A percentile compares a stretch with the other conserved stretches of the same genome.
Evolutionary conservation across 2,888 invertebrate species (phyloP).

Genomic region (Norana najaformis): DNA sequence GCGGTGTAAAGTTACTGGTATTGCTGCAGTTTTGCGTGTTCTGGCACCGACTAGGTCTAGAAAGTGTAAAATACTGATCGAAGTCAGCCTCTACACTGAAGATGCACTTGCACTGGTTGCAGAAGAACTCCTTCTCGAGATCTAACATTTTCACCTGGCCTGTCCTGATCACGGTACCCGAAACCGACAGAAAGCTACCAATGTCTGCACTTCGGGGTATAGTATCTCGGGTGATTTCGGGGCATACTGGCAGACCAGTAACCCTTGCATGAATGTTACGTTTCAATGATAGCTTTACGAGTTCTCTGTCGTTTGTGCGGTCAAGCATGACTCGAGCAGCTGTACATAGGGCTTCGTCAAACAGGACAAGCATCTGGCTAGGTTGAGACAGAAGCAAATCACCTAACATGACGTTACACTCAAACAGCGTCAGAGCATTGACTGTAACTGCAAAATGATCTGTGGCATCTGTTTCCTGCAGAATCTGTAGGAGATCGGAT

Average conservation of each 20-base stretch:
- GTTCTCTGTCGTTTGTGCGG: background rate
- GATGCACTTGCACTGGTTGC: conserved; percentile 76
- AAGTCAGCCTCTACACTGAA: conserved; percentile 73
- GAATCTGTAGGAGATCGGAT: conserved; percentile 69
- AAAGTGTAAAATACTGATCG: conserved; percentile 70
- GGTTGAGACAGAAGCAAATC: conserved; percentile 73
- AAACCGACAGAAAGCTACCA: conserved; percentile 75
- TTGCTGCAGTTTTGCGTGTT: conserved; percentile 65
- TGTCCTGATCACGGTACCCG: conserved; percentile 74
- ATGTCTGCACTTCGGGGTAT: conserved; percentile 76
- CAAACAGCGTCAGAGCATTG: conserved; percentile 65
- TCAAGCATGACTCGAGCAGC: conserved; percentile 47
- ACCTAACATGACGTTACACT: conserved; percentile 69
- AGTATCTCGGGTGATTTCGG: conserved; percentile 68
- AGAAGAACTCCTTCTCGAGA: conserved; percentile 74
- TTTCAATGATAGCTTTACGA: conserved; percentile 65
- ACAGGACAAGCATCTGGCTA: conserved; percentile 69
- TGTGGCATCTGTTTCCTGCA: conserved; percentile 68
- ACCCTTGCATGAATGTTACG: conserved; percentile 73
- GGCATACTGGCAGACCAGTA: conserved; percentile 71
- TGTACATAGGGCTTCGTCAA: conserved; percentile 65
- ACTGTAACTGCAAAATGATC: conserved; percentile 72
- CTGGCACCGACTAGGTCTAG: conserved; percentile 67
- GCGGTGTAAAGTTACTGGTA: conserved; percentile 48
- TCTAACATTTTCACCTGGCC: conserved; percentile 78